Evolutionary conservation across 2,888 invertebrate genomes (phyloP).

Genomic region (Unio pictorum): DNA sequence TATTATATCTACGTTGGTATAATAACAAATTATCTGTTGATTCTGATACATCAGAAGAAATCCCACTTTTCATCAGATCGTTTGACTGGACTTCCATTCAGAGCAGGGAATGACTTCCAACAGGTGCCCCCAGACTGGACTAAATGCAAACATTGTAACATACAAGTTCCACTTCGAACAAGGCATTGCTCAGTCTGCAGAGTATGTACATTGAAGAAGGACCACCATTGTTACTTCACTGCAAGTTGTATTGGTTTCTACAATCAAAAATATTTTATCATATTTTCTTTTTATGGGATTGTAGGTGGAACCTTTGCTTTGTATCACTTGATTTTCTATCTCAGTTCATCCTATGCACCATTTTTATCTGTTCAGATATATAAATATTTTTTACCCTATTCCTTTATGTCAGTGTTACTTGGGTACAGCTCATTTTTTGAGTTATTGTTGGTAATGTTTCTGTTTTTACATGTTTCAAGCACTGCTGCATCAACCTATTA

Average conservation of each 20-base stretch:
- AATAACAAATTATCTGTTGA: constrained; percentile 45
- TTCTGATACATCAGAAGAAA: constrained; percentile 34
- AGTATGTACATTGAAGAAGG: constrained; percentile 70
- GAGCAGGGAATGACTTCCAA: constrained; percentile 3
- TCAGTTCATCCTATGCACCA: constrained; percentile 43
- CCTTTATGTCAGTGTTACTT: constrained; percentile 33
- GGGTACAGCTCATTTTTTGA: constrained; percentile 36
- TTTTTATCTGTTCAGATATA: constrained; percentile 42
- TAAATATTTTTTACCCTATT: constrained; percentile 53
- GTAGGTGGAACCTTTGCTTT: constrained; percentile 44
- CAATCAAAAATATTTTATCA: constrained; percentile 72
- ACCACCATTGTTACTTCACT: constrained; percentile 72
- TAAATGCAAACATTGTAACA: constrained; percentile 52
- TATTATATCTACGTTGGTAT: constrained; percentile 43
- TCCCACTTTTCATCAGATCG: constrained; percentile 24
- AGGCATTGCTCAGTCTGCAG: constrained; percentile 72
- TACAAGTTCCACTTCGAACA: constrained; percentile 57
- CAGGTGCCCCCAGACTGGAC: constrained; percentile 28
- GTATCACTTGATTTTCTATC: constrained; percentile 39
- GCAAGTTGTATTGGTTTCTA: constrained; percentile 71
- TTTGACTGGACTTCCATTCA: constrained; percentile 26
- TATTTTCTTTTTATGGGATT: constrained; percentile 64
- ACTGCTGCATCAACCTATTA: constrained; percentile 44
- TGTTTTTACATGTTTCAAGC: constrained; percentile 45
- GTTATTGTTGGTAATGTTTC: constrained; percentile 37